A percentile compares a stretch with the other conserved stretches of the same genome.
Evolutionary conservation across 2,113 vertebrate species (phyloP).

Genomic region (Poeciliopsis prolifica): DNA sequence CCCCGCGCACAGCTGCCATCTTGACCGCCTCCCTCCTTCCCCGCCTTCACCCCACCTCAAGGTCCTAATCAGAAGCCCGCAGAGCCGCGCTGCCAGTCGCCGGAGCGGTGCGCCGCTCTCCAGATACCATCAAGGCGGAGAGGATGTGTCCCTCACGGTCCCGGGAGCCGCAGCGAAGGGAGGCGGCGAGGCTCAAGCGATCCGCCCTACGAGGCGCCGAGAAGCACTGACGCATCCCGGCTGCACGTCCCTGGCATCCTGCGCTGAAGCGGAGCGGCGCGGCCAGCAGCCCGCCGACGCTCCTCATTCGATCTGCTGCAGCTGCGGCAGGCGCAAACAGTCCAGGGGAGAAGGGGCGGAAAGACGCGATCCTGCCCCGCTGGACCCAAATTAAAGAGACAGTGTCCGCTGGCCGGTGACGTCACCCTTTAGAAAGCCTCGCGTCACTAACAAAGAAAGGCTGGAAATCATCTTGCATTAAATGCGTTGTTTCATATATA

Average conservation of each 20-base stretch:
- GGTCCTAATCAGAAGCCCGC: slow-evolving; percentile 62
- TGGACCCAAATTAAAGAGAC: slow-evolving; percentile 78
- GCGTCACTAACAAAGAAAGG: background rate
- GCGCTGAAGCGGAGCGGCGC: slow-evolving; percentile 15
- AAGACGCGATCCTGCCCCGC: slow-evolving; percentile 78
- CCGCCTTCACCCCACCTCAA: slow-evolving; percentile 17
- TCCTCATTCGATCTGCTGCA: slow-evolving; percentile 59
- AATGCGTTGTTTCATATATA: background rate
- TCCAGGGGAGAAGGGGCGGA: slow-evolving; percentile 27
- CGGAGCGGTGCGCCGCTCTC: slow-evolving; percentile 20
- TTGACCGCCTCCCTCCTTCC: slow-evolving; percentile 81
- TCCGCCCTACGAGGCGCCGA: slow-evolving; percentile 6
- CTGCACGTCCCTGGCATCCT: slow-evolving; percentile 16
- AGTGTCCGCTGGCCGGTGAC: slow-evolving; percentile 58
- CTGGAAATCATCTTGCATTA: background rate
- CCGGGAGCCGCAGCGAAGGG: slow-evolving; percentile 18
- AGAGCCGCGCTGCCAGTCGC: slow-evolving; percentile 40
- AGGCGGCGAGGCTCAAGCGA: slow-evolving; percentile 6
- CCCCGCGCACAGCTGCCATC: slow-evolving; percentile 89
- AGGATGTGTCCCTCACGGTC: slow-evolving; percentile 36
- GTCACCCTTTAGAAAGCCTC: slow-evolving; percentile 25
- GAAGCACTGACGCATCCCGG: background rate
- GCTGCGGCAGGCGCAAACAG: slow-evolving; percentile 53
- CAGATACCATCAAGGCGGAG: slow-evolving; percentile 59
- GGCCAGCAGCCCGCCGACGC: slow-evolving; percentile 50